Conservation (phyloP, 2,113 vertebrate species). For the Apaloderma vittatum region DNA sequence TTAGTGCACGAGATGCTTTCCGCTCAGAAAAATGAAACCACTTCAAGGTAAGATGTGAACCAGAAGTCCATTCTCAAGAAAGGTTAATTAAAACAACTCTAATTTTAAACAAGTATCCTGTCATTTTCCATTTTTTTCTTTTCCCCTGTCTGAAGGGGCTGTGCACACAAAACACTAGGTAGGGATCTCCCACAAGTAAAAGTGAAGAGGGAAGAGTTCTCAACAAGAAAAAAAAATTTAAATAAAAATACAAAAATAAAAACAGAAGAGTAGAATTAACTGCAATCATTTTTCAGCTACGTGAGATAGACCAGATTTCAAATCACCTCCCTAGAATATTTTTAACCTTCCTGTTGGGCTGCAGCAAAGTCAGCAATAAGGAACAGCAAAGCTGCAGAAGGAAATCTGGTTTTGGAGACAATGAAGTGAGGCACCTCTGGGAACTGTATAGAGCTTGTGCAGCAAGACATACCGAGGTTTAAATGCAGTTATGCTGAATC, state of each 20-base stretch:
- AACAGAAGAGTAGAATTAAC: neutral
- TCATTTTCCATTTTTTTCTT: neutral
- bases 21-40: neutral
- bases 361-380: neutral
- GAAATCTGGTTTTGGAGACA: conserved; percentile 14
- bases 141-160: neutral
- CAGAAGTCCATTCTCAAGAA: neutral
- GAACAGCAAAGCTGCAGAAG: neutral
- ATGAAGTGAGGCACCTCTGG: neutral
- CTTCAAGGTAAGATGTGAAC: neutral
- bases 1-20: neutral
- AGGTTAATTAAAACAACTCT: neutral
- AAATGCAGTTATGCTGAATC: neutral
- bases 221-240: neutral
- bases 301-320: neutral
- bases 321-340: neutral
- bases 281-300: neutral
- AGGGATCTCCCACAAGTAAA: accelerated
- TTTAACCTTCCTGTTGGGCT: neutral
- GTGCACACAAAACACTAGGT: neutral
- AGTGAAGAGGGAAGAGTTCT: neutral
- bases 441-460: neutral
- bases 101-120: neutral
- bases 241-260: neutral
- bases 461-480: neutral